phyloP scores from a whole-genome alignment of 2,888 invertebrate genomes.

The Cryptus viduatorius region DNA sequence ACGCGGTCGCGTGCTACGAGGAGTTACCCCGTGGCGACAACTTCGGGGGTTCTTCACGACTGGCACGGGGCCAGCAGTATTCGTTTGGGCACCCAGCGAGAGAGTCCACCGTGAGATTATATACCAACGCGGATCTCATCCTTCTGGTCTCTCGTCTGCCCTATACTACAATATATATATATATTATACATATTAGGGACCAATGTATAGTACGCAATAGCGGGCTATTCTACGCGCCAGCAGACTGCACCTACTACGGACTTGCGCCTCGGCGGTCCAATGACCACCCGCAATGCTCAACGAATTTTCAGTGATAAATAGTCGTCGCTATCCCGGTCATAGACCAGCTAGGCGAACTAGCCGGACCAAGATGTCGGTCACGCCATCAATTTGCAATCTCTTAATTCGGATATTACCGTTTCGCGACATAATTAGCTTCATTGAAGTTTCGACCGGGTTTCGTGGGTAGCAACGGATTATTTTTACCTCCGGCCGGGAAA shows the following conservation, averaged over 20 bases:
- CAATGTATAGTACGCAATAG: not conserved
- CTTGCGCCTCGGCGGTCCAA: constrained; percentile 51
- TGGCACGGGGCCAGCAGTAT: constrained; percentile 58
- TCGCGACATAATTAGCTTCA: constrained; percentile 17
- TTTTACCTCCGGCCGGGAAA: not conserved
- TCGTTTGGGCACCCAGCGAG: constrained; percentile 60
- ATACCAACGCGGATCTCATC: constrained; percentile 31
- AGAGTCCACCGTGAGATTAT: constrained; percentile 54
- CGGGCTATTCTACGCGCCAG: constrained; percentile 2
- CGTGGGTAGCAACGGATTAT: not conserved
- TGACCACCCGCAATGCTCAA: constrained; percentile 72
- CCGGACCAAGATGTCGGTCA: constrained; percentile 51
- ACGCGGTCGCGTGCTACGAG: constrained; percentile 29
- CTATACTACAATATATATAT: not conserved
- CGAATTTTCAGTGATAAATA: constrained; percentile 72
- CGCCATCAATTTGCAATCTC: constrained; percentile 58
- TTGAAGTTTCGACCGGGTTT: constrained; percentile 27
- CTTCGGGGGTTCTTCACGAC: constrained; percentile 53
- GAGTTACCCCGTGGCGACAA: constrained; percentile 56
- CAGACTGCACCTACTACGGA: constrained; percentile 14
- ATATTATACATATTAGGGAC: not conserved
- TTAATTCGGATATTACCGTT: constrained; percentile 38
- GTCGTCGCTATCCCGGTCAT: constrained; percentile 33
- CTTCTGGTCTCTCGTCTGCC: constrained; percentile 24
- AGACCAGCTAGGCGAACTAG: constrained; percentile 7